Conservation (phyloP, 2,888 invertebrate species). For the Mimas tiliae region DNA sequence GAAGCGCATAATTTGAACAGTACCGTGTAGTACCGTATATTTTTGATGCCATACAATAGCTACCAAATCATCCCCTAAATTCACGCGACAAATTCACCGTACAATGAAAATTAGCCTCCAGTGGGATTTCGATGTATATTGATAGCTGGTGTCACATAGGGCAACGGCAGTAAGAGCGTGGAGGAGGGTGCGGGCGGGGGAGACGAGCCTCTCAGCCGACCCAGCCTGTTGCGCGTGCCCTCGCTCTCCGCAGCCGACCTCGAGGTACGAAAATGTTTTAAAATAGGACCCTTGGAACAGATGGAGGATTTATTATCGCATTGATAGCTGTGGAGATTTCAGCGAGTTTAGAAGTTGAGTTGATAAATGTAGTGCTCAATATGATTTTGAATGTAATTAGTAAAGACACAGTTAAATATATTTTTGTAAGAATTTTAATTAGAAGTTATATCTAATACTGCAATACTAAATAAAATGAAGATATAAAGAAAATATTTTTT, state of each 20-base stretch:
- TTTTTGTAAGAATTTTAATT: too few species aligned
- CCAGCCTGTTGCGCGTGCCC: conserved; percentile 85
- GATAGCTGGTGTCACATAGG: conserved; percentile 44
- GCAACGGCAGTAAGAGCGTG: conserved; percentile 64
- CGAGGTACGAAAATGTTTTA: conserved; percentile 59
- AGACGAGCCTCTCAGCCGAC: conserved; percentile 80
- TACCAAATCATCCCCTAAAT: neutral
- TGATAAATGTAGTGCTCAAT: neutral
- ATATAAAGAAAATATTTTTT: neutral
- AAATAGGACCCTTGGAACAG: conserved; percentile 4
- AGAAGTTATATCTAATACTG: too few species aligned
- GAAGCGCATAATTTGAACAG: too few species aligned
- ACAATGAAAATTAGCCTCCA: neutral
- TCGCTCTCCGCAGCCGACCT: conserved; percentile 86
- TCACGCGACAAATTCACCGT: neutral
- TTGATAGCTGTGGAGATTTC: neutral
- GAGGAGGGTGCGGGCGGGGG: conserved; percentile 52
- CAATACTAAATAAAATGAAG: neutral
- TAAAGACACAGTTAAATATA: neutral
- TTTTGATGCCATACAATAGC: neutral
- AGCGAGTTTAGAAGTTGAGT: neutral
- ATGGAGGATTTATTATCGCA: conserved; percentile 3
- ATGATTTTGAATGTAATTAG: neutral
- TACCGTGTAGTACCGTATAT: too few species aligned
- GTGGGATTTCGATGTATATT: conserved; percentile 7